Evolutionary conservation across 2,888 invertebrate genomes (phyloP), one percentile per base, ranked within the genome.

Genomic region (Epirrhoe alternata): DNA sequence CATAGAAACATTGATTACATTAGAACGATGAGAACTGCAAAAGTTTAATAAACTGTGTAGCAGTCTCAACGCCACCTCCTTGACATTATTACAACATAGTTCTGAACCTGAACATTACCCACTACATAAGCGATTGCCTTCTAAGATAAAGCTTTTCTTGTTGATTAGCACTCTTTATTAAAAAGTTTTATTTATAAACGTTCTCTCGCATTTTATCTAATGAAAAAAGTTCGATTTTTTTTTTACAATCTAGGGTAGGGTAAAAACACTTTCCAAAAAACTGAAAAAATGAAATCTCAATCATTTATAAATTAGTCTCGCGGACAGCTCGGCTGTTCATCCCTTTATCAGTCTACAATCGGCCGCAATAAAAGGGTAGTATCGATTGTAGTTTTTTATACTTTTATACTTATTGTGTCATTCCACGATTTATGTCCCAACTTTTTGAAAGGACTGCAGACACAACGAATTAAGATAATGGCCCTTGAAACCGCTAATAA

Each of bases 281-380:
- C 58, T 57, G 70, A 73, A 86, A 89, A 91, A 89, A 83, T 87
- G 84, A 90, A 91, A 89, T 88, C 92, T 93, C 91, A 90, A 93
- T 93, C 84, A 92, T 90, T 93, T 92, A 92, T 90, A 88, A 92
- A 93, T 93, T 93, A 90, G 93, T 86, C 87, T 79, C 88, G 91
- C 87, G 91, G 92, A 92, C 92, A 92, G 89, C 85, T 82, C 81
- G 81, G 78, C 81, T 81, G 85, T 88, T 91, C 91, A 91, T 90
- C 89, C 91, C 88, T 92, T 92, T 92, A 92, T 92, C 89, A 85
- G 82, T 82, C 83, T 81, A 87, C 89, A 91, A 92, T 92, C 89
- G 84, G 81, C 86, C 84, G 85, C 85, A 87, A 90, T 90, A 92
- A 91, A 90, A 90, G 91, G 91, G 90, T 91, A 88, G 84, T 83